Evolutionary conservation across 2,888 invertebrate species (phyloP).

Genomic region (Lottia scabra): DNA sequence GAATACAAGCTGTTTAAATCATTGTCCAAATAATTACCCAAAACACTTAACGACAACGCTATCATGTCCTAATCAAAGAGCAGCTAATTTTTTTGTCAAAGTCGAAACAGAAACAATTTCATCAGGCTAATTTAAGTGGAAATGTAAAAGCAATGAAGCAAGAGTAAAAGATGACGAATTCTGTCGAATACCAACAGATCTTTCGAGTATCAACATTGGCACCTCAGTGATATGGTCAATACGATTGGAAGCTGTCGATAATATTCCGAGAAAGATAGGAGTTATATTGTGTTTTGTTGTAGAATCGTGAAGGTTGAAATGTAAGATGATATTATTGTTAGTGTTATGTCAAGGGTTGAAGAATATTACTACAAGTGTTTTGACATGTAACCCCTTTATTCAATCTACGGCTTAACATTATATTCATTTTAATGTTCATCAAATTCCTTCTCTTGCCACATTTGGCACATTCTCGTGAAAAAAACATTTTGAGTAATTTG

Average conservation of each 20-base stretch:
- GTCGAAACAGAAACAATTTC: not conserved
- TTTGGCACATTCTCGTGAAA: not conserved
- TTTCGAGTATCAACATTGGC: not conserved
- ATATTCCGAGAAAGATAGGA: not conserved
- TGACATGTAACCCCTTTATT: not conserved
- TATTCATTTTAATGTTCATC: slow-evolving; percentile 19
- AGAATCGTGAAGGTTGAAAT: not conserved
- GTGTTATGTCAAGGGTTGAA: not conserved
- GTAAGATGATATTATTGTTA: not conserved
- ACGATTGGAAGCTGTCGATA: not conserved
- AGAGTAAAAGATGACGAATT: not conserved
- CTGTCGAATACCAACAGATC: not conserved
- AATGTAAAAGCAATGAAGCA: not conserved
- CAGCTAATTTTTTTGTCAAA: not conserved
- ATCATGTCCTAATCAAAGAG: not conserved
- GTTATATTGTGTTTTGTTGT: not conserved
- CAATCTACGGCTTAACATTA: slow-evolving; percentile 8
- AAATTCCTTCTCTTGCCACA: slow-evolving; percentile 1
- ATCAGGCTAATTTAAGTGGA: not conserved
- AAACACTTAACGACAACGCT: not conserved
- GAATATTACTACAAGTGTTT: not conserved
- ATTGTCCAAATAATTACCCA: not conserved
- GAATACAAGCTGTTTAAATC: not conserved
- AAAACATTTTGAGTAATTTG: not conserved
- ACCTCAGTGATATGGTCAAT: not conserved